phyloP scores from a whole-genome alignment of 2,113 vertebrate genomes.

The Hippocampus guttulatus region DNA sequence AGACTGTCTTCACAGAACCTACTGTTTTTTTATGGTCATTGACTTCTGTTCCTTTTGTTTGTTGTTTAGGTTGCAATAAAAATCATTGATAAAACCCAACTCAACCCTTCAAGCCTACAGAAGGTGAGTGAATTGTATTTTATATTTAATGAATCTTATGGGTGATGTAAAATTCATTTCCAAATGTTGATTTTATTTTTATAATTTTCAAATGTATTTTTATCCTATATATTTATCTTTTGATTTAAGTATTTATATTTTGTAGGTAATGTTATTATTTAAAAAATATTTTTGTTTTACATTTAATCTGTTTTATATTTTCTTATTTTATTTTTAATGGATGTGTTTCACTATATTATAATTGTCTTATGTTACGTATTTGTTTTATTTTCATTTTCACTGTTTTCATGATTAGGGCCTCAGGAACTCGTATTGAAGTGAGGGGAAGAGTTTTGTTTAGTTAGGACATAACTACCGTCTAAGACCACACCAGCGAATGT shows the following conservation, averaged over 20 bases:
- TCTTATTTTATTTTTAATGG: neutral
- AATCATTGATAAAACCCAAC: constrained; percentile 69
- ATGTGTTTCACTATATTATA: neutral
- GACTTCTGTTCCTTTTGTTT: constrained; percentile 11
- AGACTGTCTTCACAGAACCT: neutral
- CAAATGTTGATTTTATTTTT: neutral
- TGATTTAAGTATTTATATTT: neutral
- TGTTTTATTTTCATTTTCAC: no score
- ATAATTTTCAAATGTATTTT: neutral
- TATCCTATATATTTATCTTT: neutral
- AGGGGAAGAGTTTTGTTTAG: neutral
- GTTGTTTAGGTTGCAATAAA: constrained; percentile 63
- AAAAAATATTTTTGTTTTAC: neutral
- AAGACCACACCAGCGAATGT: neutral
- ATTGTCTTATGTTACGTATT: neutral
- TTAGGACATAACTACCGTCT: neutral
- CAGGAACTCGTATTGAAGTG: neutral
- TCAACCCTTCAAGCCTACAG: constrained; percentile 67
- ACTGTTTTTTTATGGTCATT: neutral
- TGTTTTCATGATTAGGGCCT: neutral
- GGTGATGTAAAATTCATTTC: neutral
- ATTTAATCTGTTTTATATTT: neutral
- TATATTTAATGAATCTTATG: neutral
- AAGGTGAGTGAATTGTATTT: constrained; percentile 50
- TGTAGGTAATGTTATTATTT: neutral